Conservation (phyloP, 2,113 vertebrate genomes). For the Genyomyrus donnyi region DNA sequence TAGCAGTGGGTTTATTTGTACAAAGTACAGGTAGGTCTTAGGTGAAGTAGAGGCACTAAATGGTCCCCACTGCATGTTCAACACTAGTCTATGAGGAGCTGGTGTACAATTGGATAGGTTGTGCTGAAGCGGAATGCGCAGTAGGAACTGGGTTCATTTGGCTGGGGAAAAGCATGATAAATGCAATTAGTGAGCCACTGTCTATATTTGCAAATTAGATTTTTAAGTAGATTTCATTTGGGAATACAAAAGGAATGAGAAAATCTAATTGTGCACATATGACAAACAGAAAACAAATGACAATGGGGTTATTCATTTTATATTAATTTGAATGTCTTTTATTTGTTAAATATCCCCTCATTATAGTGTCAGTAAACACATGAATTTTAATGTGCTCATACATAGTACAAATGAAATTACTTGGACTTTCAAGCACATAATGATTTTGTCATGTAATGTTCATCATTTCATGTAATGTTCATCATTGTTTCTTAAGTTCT, state of each 20-base stretch:
- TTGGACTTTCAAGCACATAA: conserved; percentile 1
- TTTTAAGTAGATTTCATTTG: conserved; percentile 21
- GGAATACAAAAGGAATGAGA: conserved; percentile 15
- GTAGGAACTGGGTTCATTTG: conserved; percentile 9
- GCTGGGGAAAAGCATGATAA: conserved; percentile 17
- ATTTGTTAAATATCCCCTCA: conserved; percentile 10
- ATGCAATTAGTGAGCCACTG: conserved; percentile 10
- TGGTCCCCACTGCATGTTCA: not conserved
- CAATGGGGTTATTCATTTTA: conserved; percentile 12
- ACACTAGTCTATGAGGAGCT: too few relatives aligned
- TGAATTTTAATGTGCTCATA: conserved; percentile 2
- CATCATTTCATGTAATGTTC: not conserved
- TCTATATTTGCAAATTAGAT: conserved; percentile 22
- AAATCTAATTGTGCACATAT: conserved; percentile 15
- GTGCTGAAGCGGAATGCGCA: not conserved
- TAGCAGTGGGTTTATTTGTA: not conserved
- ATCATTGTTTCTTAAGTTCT: not conserved
- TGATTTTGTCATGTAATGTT: not conserved
- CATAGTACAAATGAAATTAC: conserved; percentile 3
- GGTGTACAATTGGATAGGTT: not conserved
- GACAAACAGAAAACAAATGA: conserved; percentile 15
- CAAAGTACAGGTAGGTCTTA: not conserved
- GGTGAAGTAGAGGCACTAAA: not conserved
- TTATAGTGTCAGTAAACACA: conserved; percentile 2
- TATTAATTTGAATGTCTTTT: conserved; percentile 14